A percentile compares a stretch with the other conserved stretches of the same genome.
Conservation (phyloP, 1,140 invertebrate genomes). For the Pseudomyrmex cubaensis region DNA sequence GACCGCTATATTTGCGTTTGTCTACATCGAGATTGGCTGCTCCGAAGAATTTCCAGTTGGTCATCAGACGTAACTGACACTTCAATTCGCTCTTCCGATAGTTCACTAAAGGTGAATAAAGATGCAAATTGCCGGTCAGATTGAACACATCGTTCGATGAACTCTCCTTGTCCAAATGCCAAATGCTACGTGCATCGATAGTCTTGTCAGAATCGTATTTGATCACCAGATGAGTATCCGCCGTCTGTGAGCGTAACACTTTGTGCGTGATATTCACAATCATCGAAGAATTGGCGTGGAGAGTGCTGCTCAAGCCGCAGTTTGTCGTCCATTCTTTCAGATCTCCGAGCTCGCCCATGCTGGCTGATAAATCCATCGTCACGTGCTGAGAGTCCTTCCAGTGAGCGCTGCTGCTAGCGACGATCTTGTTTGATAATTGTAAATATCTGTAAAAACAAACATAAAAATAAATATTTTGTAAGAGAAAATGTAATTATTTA, state of each 20-base stretch:
- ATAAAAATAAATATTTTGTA: conserved; percentile 39
- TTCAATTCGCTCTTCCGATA: conserved; percentile 88
- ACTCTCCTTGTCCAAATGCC: conserved; percentile 83
- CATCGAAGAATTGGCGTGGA: conserved; percentile 86
- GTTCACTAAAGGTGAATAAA: conserved; percentile 87
- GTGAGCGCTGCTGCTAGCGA: conserved; percentile 81
- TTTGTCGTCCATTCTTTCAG: conserved; percentile 84
- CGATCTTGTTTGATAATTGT: conserved; percentile 79
- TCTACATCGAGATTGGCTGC: conserved; percentile 89
- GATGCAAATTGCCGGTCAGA: conserved; percentile 86
- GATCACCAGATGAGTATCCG: conserved; percentile 85
- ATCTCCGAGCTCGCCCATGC: conserved; percentile 78
- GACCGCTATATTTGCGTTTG: conserved; percentile 87
- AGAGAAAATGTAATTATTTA: conserved; percentile 1
- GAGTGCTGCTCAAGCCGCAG: conserved; percentile 86
- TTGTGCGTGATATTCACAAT: conserved; percentile 86
- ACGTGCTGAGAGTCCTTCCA: conserved; percentile 87
- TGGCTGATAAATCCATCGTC: conserved; percentile 84
- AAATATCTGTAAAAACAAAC: conserved; percentile 76
- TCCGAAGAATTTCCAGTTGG: conserved; percentile 87
- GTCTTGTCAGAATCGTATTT: conserved; percentile 85
- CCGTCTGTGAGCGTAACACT: conserved; percentile 81
- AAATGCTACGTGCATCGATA: conserved; percentile 86
- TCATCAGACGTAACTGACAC: conserved; percentile 87
- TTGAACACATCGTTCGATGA: conserved; percentile 81